Evolutionary conservation across 2,888 invertebrate genomes (phyloP).

Genomic region (Chymomyza caudatula): DNA sequence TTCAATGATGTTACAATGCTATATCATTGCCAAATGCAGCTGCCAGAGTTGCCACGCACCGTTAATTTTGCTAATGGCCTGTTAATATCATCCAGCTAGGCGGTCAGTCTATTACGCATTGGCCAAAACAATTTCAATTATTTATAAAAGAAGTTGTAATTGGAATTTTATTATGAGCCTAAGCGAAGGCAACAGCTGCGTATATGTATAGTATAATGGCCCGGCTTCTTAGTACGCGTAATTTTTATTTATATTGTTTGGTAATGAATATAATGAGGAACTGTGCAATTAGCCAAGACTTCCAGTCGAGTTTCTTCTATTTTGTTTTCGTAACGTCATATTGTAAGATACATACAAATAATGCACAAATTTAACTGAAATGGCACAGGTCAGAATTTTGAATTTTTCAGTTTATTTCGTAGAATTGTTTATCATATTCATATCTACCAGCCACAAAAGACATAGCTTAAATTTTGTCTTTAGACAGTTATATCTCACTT

Average conservation of each 20-base stretch:
- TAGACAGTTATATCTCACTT: no score
- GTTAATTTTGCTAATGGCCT: slow-evolving; percentile 37
- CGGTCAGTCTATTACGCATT: background rate
- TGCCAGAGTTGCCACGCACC: slow-evolving; percentile 39
- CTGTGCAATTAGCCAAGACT: background rate
- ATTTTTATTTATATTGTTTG: background rate
- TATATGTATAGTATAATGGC: background rate
- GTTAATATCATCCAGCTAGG: background rate
- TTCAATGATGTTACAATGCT: slow-evolving; percentile 21
- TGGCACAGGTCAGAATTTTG: no score
- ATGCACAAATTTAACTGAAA: background rate
- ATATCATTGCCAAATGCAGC: background rate
- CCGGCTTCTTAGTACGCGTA: background rate
- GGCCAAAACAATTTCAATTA: background rate
- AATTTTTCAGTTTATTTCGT: no score
- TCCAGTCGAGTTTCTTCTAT: background rate
- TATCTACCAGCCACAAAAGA: no score
- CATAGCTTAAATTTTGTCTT: no score
- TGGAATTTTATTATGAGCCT: slow-evolving; percentile 18
- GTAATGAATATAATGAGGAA: background rate
- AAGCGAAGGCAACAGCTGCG: background rate
- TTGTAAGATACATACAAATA: background rate
- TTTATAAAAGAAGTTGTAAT: slow-evolving; percentile 28
- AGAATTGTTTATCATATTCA: no score
- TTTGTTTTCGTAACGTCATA: background rate